Evolutionary conservation across 2,797 vertebrate species (phyloP).

Genomic region (Phaenicophaeus curvirostris): DNA sequence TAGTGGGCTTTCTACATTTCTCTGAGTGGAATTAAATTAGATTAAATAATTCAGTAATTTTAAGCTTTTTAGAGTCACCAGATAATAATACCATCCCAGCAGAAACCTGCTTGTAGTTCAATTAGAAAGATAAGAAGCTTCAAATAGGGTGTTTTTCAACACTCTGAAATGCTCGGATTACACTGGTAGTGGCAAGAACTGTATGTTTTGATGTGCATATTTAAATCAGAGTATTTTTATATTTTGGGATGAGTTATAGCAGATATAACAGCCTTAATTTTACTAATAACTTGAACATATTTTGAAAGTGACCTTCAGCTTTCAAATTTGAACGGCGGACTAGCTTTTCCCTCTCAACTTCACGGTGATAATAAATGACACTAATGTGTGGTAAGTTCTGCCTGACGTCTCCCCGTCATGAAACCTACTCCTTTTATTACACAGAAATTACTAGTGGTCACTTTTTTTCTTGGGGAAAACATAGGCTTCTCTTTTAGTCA

Average conservation of each 20-base stretch:
- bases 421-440: background rate
- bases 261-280: background rate
- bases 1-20: background rate
- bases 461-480: background rate
- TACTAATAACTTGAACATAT: background rate
- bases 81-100: background rate
- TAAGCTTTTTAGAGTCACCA: background rate
- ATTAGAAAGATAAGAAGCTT: background rate
- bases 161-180: background rate
- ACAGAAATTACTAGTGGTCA: background rate
- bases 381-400: background rate
- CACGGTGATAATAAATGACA: background rate
- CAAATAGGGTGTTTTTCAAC: background rate
- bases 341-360: background rate
- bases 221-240: background rate
- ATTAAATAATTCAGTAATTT: background rate
- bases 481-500: background rate
- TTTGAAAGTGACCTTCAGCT: background rate
- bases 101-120: background rate
- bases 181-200: background rate
- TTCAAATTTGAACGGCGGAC: background rate
- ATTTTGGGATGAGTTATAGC: background rate
- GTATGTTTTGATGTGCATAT: background rate
- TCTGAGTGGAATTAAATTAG: background rate
- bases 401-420: background rate